Conservation (phyloP, 2,797 vertebrate genomes). For the Phoxinus dragarum region DNA sequence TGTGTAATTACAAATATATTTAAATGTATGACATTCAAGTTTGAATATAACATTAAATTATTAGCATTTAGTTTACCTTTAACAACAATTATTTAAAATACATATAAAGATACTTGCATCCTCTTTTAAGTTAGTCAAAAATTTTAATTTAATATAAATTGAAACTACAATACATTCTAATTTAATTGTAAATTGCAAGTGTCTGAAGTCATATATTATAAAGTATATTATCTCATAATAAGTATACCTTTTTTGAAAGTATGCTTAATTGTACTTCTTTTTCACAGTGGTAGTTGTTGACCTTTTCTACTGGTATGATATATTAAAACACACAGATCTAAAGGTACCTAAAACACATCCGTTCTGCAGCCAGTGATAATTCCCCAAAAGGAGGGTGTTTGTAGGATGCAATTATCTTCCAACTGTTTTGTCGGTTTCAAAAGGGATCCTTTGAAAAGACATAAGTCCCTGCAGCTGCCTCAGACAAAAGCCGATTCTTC, state of each 20-base stretch:
- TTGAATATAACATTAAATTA: too few relatives aligned
- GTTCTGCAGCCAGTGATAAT: constrained; percentile 1
- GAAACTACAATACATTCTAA: background rate
- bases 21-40: too few relatives aligned
- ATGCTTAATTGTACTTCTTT: background rate
- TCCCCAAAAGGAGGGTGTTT: background rate
- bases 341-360: background rate
- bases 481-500: constrained; percentile 42
- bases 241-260: background rate
- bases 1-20: too few relatives aligned
- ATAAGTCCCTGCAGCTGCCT: constrained; percentile 39
- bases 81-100: background rate
- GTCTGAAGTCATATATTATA: background rate
- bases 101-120: background rate
- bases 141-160: too few relatives aligned
- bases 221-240: background rate
- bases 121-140: background rate
- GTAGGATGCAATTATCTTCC: constrained; percentile 15
- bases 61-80: background rate
- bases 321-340: background rate
- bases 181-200: background rate
- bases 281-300: background rate
- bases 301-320: background rate
- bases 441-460: constrained; percentile 27
- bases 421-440: constrained; percentile 35